Evolutionary conservation across 2,113 vertebrate genomes (phyloP).

Genomic region (Dolichallabes microphthalmus): DNA sequence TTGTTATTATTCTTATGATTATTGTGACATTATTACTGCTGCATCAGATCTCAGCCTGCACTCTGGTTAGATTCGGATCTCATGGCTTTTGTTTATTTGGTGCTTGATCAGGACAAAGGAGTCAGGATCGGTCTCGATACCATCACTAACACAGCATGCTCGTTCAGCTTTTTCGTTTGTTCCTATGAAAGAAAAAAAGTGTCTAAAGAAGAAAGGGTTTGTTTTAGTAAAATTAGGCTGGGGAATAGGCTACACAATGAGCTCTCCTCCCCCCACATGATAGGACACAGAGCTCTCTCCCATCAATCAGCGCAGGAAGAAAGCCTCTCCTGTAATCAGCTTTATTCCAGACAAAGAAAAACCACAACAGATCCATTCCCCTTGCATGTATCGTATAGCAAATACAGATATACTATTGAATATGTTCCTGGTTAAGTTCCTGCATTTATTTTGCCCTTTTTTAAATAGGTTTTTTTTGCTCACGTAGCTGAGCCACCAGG

Average conservation of each 20-base stretch:
- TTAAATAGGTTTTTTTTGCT: constrained; percentile 9
- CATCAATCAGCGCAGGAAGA: constrained; percentile 58
- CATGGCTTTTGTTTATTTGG: constrained; percentile 72
- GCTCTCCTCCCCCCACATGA: constrained; percentile 57
- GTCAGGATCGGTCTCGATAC: constrained; percentile 17
- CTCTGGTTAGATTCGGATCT: constrained; percentile 61
- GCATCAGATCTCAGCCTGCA: constrained; percentile 62
- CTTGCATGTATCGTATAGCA: background rate
- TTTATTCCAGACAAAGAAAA: constrained; percentile 72
- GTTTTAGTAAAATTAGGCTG: constrained; percentile 46
- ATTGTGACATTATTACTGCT: background rate
- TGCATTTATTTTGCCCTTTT: constrained; percentile 8
- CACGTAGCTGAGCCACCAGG: background rate
- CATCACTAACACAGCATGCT: background rate
- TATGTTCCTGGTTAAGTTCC: constrained; percentile 37
- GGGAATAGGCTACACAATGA: constrained; percentile 66
- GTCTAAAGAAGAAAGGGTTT: background rate
- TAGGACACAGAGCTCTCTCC: constrained; percentile 65
- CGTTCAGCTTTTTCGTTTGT: background rate
- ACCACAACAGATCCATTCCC: constrained; percentile 60
- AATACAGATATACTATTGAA: background rate
- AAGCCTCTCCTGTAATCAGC: constrained; percentile 48
- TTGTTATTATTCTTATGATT: background rate
- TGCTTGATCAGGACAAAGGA: constrained; percentile 74
- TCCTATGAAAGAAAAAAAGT: constrained; percentile 7